Base-by-base conservation (phyloP, 2,888 invertebrate genomes). In the Thyatira batis region DNA sequence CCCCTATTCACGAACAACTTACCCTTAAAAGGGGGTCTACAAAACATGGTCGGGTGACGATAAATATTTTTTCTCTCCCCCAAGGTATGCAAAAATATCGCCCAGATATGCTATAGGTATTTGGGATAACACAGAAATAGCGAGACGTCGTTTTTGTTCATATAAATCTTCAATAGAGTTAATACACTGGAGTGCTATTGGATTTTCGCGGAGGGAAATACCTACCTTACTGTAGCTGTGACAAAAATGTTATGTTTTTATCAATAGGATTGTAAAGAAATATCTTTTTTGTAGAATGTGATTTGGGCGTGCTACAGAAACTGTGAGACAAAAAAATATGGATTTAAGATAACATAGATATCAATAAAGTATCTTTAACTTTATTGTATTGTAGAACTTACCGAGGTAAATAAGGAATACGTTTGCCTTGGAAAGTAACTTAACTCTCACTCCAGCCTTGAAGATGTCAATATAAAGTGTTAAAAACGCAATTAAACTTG, bases 41-140 rank as follows among this genome's bases (percentile, higher is more conserved):
- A 10, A 57, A 67, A 0, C 20, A 39, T 83, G 80, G 88, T 60
- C 53, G 58, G 53, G 61, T 61, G 69, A 73, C 78, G 81, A 87
- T 85, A 85, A 83, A 83, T 87, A 82, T 85, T 78, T 73, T 69
- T 71, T 55, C n/a, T 63, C 67, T 78, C 88, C 85, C 86, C 79
- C 67, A 76, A 80, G 84, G 80, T 89, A 89, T 89, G 89, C 87
- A 89, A 89, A 89, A 89, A 89, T 88, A 88, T 84, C 78, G 78
- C 78, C 67, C 70, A 81, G 81, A 83, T 83, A 88, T 82, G 78
- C 79, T 74, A 68, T 77, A n/a, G n/a, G n/a, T n/a, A 69, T 77
- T 72, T 65, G 74, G 78, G 73, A 83, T 84, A 83, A 82, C 82
- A 78, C 78, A 75, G 78, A 78, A 77, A 74, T 78, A 77, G 73